phyloP scores from a whole-genome alignment of 2,113 vertebrate genomes.

The Melanerpes formicivorus region DNA sequence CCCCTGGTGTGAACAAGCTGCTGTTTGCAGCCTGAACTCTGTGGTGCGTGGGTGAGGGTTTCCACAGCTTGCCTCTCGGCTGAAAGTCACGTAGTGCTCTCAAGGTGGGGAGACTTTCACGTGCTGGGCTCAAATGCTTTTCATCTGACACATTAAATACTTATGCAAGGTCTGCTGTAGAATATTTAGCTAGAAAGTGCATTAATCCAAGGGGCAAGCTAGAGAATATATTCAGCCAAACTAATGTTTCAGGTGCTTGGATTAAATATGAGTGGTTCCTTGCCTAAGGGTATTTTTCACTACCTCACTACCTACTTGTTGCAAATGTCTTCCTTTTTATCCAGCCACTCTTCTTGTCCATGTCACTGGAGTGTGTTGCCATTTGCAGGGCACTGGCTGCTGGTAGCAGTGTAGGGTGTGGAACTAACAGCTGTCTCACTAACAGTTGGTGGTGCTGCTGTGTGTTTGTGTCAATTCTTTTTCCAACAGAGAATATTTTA shows the following conservation, averaged over 20 bases:
- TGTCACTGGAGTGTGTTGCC: background rate
- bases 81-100: background rate
- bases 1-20: background rate
- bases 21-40: background rate
- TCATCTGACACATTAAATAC: background rate
- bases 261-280: background rate
- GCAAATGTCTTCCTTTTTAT: background rate
- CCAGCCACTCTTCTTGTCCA: background rate
- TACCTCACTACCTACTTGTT: background rate
- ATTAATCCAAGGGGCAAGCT: background rate
- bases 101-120: background rate
- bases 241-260: background rate
- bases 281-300: background rate
- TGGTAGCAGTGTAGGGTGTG: background rate
- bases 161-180: background rate
- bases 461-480: background rate
- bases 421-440: background rate
- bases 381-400: background rate
- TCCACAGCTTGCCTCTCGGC: background rate
- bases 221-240: background rate
- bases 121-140: background rate
- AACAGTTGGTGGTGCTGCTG: background rate
- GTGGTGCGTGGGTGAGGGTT: background rate
- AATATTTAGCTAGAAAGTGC: background rate
- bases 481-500: background rate